Evolutionary conservation across 1,140 invertebrate species (phyloP).

Genomic region (Camponotus vicinus): DNA sequence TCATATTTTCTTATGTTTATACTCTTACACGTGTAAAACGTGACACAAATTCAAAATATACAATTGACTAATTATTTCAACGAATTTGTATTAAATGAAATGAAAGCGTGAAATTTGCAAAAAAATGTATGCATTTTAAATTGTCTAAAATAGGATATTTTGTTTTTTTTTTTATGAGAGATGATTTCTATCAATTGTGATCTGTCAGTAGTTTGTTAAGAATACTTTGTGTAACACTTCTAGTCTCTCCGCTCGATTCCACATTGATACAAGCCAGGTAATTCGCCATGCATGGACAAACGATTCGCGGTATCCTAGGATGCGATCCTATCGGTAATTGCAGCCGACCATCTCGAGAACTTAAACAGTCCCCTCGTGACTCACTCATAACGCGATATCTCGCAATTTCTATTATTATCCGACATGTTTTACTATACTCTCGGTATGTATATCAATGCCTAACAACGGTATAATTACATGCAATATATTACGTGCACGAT

Average conservation of each 20-base stretch:
- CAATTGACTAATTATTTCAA: not conserved
- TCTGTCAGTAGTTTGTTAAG: not conserved
- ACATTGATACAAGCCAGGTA: slow-evolving; percentile 22
- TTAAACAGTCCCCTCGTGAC: slow-evolving; percentile 65
- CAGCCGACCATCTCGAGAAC: slow-evolving; percentile 60
- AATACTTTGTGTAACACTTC: slow-evolving; percentile 31
- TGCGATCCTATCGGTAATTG: slow-evolving; percentile 70
- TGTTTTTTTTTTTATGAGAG: not conserved
- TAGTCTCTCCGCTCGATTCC: slow-evolving; percentile 26
- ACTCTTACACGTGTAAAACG: not conserved
- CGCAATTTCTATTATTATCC: slow-evolving; percentile 62
- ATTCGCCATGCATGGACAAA: slow-evolving; percentile 31
- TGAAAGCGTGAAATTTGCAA: not conserved
- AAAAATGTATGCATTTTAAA: not conserved
- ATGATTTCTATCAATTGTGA: not conserved
- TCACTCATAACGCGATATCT: slow-evolving; percentile 62
- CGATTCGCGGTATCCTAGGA: slow-evolving; percentile 45
- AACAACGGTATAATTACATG: slow-evolving; percentile 19
- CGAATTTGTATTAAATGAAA: no score
- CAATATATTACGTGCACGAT: slow-evolving; percentile 26
- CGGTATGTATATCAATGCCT: slow-evolving; percentile 20
- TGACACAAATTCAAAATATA: not conserved
- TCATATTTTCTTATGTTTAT: slow-evolving; percentile 20
- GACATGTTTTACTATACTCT: slow-evolving; percentile 13
- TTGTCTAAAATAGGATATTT: not conserved